Base-by-base conservation (phyloP, 2,113 vertebrate species). In the Acanthochromis polyacanthus region DNA sequence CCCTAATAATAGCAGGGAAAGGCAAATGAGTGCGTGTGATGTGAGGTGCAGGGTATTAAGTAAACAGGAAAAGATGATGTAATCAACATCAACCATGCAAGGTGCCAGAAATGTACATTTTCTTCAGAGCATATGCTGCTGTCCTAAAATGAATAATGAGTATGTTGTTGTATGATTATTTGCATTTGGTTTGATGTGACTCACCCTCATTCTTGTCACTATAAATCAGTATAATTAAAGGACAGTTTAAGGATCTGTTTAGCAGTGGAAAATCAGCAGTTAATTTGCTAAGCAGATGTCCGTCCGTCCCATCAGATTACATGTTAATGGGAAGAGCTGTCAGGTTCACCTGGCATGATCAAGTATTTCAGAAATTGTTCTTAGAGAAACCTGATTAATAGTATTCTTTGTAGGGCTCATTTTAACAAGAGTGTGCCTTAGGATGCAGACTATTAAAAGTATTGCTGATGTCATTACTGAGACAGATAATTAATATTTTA, bases 1-100 rank as follows among this genome's bases (percentile, higher is more conserved):
- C 1, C 12, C 71, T 81, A 80, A 78, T 58, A 73, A 80, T 69
- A 84, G 68, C 48, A 36, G n/a, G 3, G 20, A 66, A 45, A 46
- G 16, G 0, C 28, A 50, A 45, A 57, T 10, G 11, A 8, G 59
- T 23, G 36, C 20, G 15, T 25, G 38, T 25, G 43, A 59, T 60
- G 15, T 30, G 22, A 66, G 20, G 25, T 60, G 32, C 10, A 12
- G 3, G 10, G 59, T 22, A 45, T 68, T 67, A 77, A 19, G 68
- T 40, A 5, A 25, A 36, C 17, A 66, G 32, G 55, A 73, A 32
- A 17, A 3, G 53, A 48, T 30, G 53, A 69, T 25, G 16, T 56
- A 76, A 69, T 68, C 10, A 36, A 28, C 45, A 38, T 15, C 55
- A 43, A 4, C n/a, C 25, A 64, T 51, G 51, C 2, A n/a, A 64